phyloP scores from a whole-genome alignment of 2,888 invertebrate species.

The Heliconius erato region DNA sequence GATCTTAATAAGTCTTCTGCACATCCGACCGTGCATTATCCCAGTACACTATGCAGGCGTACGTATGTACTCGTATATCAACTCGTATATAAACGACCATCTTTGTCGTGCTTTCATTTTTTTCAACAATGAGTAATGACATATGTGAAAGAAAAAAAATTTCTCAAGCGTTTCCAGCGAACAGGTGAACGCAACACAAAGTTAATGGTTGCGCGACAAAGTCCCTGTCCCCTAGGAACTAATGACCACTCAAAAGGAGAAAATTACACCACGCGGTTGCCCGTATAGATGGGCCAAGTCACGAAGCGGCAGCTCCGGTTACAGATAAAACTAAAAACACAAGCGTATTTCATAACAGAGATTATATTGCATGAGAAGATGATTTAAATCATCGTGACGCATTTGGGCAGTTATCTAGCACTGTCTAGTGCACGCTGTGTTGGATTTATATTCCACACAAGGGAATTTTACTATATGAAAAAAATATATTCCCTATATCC shows the following conservation, averaged over 20 bases:
- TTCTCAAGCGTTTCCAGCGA: constrained; percentile 43
- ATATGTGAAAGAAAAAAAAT: constrained; percentile 40
- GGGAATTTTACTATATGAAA: neutral
- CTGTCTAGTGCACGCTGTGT: constrained; percentile 3
- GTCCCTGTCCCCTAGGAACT: constrained; percentile 76
- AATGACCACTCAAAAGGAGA: constrained; percentile 83
- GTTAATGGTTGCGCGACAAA: constrained; percentile 78
- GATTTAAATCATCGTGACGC: constrained; percentile 33
- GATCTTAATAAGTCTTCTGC: neutral
- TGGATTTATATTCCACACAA: neutral
- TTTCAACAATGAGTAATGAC: constrained; percentile 35
- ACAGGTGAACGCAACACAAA: constrained; percentile 67
- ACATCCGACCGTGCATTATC: neutral
- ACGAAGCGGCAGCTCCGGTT: constrained; percentile 70
- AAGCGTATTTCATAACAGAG: constrained; percentile 53
- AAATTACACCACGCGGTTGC: constrained; percentile 75
- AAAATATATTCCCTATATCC: neutral
- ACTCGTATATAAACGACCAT: too few relatives aligned
- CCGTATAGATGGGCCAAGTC: constrained; percentile 75
- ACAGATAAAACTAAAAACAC: constrained; percentile 59
- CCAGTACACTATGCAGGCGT: neutral
- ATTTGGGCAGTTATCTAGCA: neutral
- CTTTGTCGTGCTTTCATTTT: constrained; percentile 10
- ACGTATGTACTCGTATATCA: neutral
- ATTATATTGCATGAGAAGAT: constrained; percentile 45